A percentile compares a stretch with the other conserved stretches of the same genome.
Conservation (phyloP, 1,140 invertebrate species). For the Drosophila cardini region DNA sequence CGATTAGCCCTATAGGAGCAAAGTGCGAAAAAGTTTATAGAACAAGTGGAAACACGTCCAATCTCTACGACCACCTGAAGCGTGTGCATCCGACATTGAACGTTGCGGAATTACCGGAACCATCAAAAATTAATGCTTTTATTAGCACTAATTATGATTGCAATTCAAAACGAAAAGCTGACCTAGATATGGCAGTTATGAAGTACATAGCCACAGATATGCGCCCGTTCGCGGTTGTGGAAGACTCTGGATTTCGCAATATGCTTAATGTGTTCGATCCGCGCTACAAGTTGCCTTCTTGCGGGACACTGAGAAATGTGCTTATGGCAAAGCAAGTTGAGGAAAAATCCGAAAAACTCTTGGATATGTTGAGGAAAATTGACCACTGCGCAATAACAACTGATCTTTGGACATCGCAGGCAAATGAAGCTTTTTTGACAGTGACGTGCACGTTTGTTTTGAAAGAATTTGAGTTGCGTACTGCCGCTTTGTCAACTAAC, state of each 20-base stretch:
- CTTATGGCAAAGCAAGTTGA: constrained; percentile 1
- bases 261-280: constrained; percentile 12
- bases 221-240: constrained; percentile 27
- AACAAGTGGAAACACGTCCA: too few relatives aligned
- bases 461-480: constrained; percentile 19
- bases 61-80: too few relatives aligned
- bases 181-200: constrained; percentile 9
- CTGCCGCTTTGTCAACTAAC: constrained; percentile 34
- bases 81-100: too few relatives aligned
- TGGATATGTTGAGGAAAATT: too few relatives aligned
- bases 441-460: constrained; percentile 29
- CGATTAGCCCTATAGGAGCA: too few relatives aligned
- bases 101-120: too few relatives aligned
- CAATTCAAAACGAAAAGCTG: too few relatives aligned
- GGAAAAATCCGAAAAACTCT: constrained; percentile 12
- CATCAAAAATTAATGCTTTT: too few relatives aligned
- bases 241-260: constrained; percentile 23
- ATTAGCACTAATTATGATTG: too few relatives aligned
- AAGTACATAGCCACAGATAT: constrained; percentile 15
- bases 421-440: constrained; percentile 28
- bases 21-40: too few relatives aligned
- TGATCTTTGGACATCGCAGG: constrained; percentile 31
- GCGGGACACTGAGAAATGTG: constrained; percentile 28
- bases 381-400: constrained; percentile 30
- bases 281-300: background rate